These are phyloP conservation scores for Hetaerina titia DNA, from an alignment of 2,888 invertebrate species.

Conservation along the genomic window DNA sequence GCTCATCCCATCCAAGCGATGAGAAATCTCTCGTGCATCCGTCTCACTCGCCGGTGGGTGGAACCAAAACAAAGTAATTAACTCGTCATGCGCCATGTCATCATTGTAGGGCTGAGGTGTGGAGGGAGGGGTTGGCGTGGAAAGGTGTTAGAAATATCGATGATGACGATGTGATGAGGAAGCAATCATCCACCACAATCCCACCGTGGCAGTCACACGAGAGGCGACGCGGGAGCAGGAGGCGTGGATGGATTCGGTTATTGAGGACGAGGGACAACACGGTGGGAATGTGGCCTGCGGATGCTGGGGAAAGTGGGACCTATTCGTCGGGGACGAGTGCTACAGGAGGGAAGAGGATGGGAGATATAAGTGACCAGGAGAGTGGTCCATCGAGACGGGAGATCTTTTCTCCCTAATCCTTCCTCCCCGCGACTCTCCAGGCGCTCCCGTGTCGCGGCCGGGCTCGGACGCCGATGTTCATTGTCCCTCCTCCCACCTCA, in stretches of 20 bases:
- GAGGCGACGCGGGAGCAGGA: background rate
- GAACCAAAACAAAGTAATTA: background rate
- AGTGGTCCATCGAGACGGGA: conserved; percentile 45
- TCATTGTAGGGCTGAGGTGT: background rate
- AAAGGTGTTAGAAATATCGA: conserved; percentile 48
- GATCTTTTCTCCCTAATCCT: conserved; percentile 30
- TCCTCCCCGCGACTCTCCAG: background rate
- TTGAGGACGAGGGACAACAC: conserved; percentile 38
- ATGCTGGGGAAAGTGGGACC: conserved; percentile 62
- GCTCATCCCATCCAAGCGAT: background rate
- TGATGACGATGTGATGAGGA: conserved; percentile 28
- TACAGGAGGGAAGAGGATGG: background rate
- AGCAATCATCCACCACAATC: conserved; percentile 15
- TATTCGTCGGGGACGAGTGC: background rate
- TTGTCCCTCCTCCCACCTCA: background rate
- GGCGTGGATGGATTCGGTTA: background rate
- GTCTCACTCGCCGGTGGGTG: background rate
- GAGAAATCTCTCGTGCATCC: background rate
- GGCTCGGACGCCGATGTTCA: background rate
- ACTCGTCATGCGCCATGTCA: background rate
- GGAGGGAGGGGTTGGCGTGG: background rate
- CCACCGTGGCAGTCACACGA: conserved; percentile 1
- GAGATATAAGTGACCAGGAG: background rate
- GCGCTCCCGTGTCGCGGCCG: background rate
- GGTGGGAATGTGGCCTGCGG: conserved; percentile 6